Percentiles rank a stretch among this genome's conserved stretches.
Evolutionary conservation across 2,797 vertebrate genomes (phyloP).

Genomic region (Chloroceryle inda): DNA sequence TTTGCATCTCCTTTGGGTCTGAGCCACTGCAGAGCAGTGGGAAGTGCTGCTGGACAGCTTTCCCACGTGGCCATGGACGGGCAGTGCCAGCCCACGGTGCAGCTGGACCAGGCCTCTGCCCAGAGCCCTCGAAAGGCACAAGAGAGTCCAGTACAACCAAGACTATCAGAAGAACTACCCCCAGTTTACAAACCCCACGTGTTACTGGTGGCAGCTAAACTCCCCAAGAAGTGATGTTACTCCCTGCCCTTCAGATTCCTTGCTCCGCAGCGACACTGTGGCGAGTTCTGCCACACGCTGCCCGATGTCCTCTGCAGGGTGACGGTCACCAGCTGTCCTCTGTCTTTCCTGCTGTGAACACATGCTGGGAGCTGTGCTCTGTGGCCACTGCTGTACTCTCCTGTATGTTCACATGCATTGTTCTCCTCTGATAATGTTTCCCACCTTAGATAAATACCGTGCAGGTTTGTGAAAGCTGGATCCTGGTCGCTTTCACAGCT

Average conservation of each 20-base stretch:
- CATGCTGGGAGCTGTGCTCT: neutral
- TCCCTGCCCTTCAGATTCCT: neutral
- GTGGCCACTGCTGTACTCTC: neutral
- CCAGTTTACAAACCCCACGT: accelerated
- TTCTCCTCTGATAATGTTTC: constrained; percentile 70
- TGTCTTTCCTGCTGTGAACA: neutral
- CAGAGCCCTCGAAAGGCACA: neutral
- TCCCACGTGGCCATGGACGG: neutral
- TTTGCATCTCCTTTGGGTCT: neutral
- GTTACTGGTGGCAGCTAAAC: accelerated
- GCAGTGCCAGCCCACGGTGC: neutral
- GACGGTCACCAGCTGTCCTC: neutral
- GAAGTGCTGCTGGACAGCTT: neutral
- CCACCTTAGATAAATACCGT: constrained; percentile 80
- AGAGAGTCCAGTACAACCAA: neutral
- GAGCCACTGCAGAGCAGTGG: neutral
- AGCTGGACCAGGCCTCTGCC: neutral
- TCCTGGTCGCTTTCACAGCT: constrained; percentile 84
- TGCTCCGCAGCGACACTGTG: accelerated
- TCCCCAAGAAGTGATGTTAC: accelerated
- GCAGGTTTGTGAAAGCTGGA: constrained; percentile 79
- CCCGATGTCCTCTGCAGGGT: accelerated
- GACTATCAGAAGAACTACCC: neutral
- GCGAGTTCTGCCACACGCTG: neutral
- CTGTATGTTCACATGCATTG: constrained; percentile 59